These are phyloP conservation scores for Bacillus rossius DNA, from an alignment of 1,140 invertebrate genomes.

Conservation along the genomic window DNA sequence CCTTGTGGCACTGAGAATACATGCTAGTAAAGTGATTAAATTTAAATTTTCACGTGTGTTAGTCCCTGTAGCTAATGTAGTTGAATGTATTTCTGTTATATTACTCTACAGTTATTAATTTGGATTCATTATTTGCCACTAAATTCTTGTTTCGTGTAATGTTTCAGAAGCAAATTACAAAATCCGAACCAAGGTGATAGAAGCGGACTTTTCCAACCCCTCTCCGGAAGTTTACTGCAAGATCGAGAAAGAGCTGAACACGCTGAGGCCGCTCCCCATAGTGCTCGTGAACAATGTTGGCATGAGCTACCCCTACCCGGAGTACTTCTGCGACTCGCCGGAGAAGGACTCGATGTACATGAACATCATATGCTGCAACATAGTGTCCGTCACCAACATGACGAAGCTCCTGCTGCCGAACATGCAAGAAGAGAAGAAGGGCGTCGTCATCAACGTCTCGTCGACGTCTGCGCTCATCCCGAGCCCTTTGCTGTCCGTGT, in stretches of 20 bases:
- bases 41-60: too few species aligned
- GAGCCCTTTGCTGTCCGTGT: slow-evolving; percentile 78
- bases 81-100: too few species aligned
- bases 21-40: too few species aligned
- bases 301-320: slow-evolving; percentile 82
- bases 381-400: slow-evolving; percentile 56
- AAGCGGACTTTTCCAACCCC: slow-evolving; percentile 75
- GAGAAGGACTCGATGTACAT: slow-evolving; percentile 43
- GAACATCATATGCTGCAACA: slow-evolving; percentile 53
- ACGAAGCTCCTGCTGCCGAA: slow-evolving; percentile 72
- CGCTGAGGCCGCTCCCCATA: slow-evolving; percentile 70
- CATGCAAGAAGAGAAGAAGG: slow-evolving; percentile 80
- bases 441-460: slow-evolving; percentile 89
- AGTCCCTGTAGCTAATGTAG: too few species aligned
- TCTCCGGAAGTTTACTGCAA: slow-evolving; percentile 62
- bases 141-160: not conserved
- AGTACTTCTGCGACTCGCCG: slow-evolving; percentile 68
- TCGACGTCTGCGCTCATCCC: slow-evolving; percentile 77
- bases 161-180: slow-evolving; percentile 58
- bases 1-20: too few species aligned
- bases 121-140: too few species aligned
- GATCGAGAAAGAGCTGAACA: slow-evolving; percentile 68
- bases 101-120: too few species aligned
- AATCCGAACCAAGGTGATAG: slow-evolving; percentile 75
- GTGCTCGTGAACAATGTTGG: slow-evolving; percentile 96